A percentile compares a stretch with the other conserved stretches of the same genome.
phyloP scores from a whole-genome alignment of 2,113 vertebrate genomes.

The Otolemur garnettii region DNA sequence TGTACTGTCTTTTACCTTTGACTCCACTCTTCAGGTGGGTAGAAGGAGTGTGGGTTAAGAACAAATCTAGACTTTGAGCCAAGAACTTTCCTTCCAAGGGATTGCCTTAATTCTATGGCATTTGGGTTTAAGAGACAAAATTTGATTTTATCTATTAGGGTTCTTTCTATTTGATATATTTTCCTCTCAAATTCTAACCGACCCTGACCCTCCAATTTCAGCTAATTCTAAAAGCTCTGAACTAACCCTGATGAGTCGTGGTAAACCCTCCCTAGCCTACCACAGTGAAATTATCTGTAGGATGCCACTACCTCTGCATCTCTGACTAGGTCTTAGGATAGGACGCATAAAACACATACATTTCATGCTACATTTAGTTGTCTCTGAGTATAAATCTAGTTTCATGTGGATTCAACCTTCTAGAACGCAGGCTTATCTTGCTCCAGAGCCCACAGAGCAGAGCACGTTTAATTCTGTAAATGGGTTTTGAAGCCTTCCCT shows the following conservation, averaged over 20 bases:
- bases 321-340: background rate
- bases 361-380: background rate
- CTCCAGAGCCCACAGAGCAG: background rate
- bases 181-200: background rate
- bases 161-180: background rate
- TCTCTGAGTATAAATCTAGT: slow-evolving; percentile 11
- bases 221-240: background rate
- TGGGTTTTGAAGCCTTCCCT: background rate
- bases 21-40: background rate
- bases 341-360: background rate
- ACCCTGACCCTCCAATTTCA: background rate
- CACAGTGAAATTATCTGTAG: background rate
- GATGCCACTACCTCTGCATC: background rate
- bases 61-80: background rate
- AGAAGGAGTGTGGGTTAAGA: background rate
- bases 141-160: background rate
- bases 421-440: background rate
- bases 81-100: background rate
- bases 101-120: background rate
- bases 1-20: background rate
- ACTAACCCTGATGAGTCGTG: background rate
- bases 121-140: background rate
- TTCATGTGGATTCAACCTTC: background rate
- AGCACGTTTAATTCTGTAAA: background rate
- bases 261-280: background rate